Evolutionary conservation across 2,113 vertebrate genomes (phyloP).

Genomic region (Onychostoma macrolepis): DNA sequence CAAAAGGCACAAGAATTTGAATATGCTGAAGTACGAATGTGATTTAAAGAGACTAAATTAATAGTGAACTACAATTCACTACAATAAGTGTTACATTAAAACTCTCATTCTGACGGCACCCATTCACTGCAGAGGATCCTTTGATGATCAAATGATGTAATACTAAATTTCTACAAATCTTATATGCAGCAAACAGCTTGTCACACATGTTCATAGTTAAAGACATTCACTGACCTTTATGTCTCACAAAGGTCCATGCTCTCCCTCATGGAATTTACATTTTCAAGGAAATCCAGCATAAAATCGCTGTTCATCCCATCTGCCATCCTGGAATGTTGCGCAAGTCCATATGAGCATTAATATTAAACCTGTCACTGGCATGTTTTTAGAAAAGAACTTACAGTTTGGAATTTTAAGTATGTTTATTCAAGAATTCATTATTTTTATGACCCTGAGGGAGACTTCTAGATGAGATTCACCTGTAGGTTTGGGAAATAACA

Average conservation of each 20-base stretch:
- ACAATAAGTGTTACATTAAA: neutral
- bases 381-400: neutral
- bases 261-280: neutral
- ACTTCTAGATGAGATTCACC: neutral
- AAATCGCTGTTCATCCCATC: neutral
- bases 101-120: neutral
- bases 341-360: neutral
- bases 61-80: neutral
- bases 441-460: neutral
- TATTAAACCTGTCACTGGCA: neutral
- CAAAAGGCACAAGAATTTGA: neutral
- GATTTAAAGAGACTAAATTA: neutral
- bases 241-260: neutral
- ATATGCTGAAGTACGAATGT: neutral
- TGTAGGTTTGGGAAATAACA: neutral
- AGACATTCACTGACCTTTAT: neutral
- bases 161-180: neutral
- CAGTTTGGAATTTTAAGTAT: neutral
- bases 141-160: neutral
- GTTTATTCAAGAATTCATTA: neutral
- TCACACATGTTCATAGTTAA: neutral
- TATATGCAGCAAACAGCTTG: neutral
- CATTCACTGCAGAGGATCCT: neutral
- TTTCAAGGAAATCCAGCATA: conserved; percentile 16
- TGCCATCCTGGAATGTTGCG: neutral